phyloP scores from a whole-genome alignment of 2,113 vertebrate genomes.

The Prolemur simus region DNA sequence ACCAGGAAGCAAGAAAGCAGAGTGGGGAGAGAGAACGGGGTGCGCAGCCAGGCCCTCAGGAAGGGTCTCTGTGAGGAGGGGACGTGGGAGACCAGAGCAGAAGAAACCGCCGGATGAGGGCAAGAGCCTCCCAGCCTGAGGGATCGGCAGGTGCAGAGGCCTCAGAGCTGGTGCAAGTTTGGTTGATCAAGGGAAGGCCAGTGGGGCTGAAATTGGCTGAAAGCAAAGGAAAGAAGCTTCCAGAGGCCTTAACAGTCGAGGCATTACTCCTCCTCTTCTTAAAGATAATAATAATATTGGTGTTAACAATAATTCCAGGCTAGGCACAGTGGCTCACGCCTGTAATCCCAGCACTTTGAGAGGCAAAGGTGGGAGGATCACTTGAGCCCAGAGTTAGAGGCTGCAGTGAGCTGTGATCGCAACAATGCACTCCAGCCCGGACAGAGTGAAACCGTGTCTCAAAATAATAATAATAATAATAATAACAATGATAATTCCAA shows the following conservation, averaged over 20 bases:
- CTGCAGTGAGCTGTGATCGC: too few species aligned
- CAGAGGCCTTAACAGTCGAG: background rate
- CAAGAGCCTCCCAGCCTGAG: background rate
- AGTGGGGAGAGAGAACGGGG: rapidly evolving
- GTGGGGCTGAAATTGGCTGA: background rate
- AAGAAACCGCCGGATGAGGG: background rate
- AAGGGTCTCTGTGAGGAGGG: background rate
- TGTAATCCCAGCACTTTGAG: too few species aligned
- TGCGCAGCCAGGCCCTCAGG: rapidly evolving
- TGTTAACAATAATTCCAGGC: background rate
- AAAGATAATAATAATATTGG: background rate
- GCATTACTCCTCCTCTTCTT: background rate
- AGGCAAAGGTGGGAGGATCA: too few species aligned
- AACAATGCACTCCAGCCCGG: too few species aligned
- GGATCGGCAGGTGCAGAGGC: background rate
- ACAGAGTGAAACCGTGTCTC: too few species aligned
- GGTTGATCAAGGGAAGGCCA: background rate
- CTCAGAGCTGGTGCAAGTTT: background rate
- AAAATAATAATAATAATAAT: too few species aligned
- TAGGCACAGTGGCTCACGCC: too few species aligned
- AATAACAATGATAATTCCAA: background rate
- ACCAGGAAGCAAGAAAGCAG: rapidly evolving
- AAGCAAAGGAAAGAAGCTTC: background rate
- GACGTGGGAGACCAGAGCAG: background rate
- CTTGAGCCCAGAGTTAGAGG: too few species aligned